Evolutionary conservation across 1,140 invertebrate genomes (phyloP), one percentile per base, ranked within the genome.

Genomic region (Wiebesia pumilae): DNA sequence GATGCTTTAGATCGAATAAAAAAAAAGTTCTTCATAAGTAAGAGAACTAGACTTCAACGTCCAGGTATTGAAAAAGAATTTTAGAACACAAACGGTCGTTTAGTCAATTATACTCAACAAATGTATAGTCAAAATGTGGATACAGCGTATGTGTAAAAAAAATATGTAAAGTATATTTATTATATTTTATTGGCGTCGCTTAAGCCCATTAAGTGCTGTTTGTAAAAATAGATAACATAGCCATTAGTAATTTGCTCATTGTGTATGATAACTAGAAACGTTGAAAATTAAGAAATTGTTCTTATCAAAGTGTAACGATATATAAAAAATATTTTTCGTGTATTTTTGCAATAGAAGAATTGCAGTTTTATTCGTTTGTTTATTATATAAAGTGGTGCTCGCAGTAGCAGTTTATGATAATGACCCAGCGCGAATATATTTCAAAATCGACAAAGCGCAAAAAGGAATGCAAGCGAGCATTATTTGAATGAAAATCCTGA

Each of bases 361-460:
- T 30, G 9, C 24, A n/a, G 24, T 47, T 47, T 77, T 14, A 43
- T 77, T 77, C 47, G 6, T 51, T 77, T 77, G 12, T n/a, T 38
- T 51, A 77, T 47, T 47, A n/a, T 43, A 43, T 14, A 7, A 12
- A 47, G 27, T 51, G 0, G 16, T 79, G 16, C 43, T 79, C 24
- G 58, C 33, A 19, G 30, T 33, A 58, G 35, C 10, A 47, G n/a
- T 47, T n/a, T 24, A 47, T n/a, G 2, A 47, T 33, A 51, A 79
- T 40, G 9, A 38, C 24, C 2, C 14, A 67, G 51, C 10, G 30
- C 80, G 85, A 54, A 77, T 86, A 27, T 86, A 86, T 86, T 86
- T 86, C 71, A 86, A 86, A 82, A 86, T 85, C 78, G 78, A 85
- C 33, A 14, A 58, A 62, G 14, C 12, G 43, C 33, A 85, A 85